Evolutionary conservation across 2,113 vertebrate species (phyloP).

Genomic region (Xyliphius kryptos): DNA sequence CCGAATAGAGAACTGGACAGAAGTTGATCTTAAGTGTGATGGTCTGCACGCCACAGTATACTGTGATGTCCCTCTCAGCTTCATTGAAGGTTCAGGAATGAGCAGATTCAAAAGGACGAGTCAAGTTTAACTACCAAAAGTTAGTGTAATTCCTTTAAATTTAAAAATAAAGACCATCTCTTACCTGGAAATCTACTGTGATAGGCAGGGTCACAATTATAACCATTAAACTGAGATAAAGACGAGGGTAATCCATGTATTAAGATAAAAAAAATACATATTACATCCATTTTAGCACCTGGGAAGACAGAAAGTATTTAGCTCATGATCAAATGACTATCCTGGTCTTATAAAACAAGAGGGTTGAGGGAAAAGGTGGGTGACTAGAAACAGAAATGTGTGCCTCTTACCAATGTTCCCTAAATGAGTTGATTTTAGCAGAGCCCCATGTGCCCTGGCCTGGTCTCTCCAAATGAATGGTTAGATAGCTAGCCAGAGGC

Average conservation of each 20-base stretch:
- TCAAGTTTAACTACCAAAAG: too few relatives aligned
- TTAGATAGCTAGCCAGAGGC: neutral
- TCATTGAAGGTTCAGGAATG: constrained; percentile 36
- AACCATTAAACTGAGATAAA: constrained; percentile 88
- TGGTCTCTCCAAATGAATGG: constrained; percentile 64
- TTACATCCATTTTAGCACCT: constrained; percentile 79
- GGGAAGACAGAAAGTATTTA: constrained; percentile 44
- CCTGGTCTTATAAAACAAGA: neutral
- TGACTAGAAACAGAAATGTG: too few relatives aligned
- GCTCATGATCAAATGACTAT: too few relatives aligned
- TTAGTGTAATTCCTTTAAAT: too few relatives aligned
- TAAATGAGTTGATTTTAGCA: constrained; percentile 55
- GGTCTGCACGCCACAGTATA: constrained; percentile 93
- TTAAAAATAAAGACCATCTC: constrained; percentile 47
- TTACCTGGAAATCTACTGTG: constrained; percentile 98
- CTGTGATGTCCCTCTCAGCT: constrained; percentile 90
- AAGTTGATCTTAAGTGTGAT: constrained; percentile 98
- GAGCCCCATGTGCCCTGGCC: constrained; percentile 69
- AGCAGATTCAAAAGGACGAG: neutral
- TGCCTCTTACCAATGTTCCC: constrained; percentile 42
- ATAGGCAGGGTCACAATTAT: constrained; percentile 88
- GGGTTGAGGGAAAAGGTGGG: too few relatives aligned
- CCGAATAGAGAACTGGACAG: constrained; percentile 93
- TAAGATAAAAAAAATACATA: constrained; percentile 77
- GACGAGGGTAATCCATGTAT: constrained; percentile 66